A percentile compares a stretch with the other conserved stretches of the same genome.
phyloP scores from a whole-genome alignment of 1,140 invertebrate genomes.

The Mizuhopecten yessoensis region DNA sequence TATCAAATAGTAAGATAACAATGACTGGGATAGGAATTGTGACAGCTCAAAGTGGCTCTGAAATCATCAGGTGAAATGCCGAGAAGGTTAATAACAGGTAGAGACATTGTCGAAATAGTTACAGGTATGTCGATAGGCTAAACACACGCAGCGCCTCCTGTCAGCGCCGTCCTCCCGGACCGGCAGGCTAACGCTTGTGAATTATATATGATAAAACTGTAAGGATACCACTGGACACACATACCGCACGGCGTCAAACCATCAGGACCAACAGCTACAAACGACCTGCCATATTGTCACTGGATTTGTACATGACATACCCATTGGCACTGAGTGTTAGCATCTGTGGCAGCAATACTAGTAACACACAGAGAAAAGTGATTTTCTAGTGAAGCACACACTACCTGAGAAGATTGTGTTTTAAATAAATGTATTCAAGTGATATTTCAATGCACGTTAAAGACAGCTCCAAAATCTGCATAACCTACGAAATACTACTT shows the following conservation, averaged over 20 bases:
- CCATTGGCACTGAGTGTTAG: not conserved
- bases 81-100: constrained; percentile 33
- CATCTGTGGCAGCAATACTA: not conserved
- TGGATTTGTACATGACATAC: not conserved
- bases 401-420: too few relatives aligned
- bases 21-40: not conserved
- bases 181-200: not conserved
- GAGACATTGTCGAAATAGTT: not conserved
- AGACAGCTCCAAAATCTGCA: too few relatives aligned
- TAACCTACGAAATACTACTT: too few relatives aligned
- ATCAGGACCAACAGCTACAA: not conserved
- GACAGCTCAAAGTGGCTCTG: constrained; percentile 36
- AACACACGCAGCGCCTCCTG: constrained; percentile 22
- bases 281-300: not conserved
- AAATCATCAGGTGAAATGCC: constrained; percentile 22
- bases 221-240: not conserved
- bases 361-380: too few relatives aligned
- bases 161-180: constrained; percentile 22
- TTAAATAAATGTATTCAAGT: too few relatives aligned
- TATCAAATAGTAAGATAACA: constrained; percentile 16
- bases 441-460: too few relatives aligned
- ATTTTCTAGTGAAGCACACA: too few relatives aligned
- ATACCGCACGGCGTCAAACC: constrained; percentile 7
- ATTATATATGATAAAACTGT: not conserved
- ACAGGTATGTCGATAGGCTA: constrained; percentile 22